Percentiles rank a stretch among this genome's conserved stretches.
Evolutionary conservation across 2,797 vertebrate genomes (phyloP).

Genomic region (Choloepus didactylus): DNA sequence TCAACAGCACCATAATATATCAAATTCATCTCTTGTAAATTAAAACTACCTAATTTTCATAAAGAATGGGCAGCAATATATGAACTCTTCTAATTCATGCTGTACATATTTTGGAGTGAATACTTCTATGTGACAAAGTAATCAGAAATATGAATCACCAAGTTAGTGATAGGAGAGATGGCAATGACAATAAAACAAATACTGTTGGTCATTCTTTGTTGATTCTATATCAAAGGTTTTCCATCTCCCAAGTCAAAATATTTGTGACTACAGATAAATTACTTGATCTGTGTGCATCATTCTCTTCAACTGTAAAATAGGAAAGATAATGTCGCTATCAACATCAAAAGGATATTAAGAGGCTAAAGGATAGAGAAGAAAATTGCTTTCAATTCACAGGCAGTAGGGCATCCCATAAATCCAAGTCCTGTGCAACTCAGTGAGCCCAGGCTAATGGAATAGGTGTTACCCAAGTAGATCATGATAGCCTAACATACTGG

Average conservation of each 20-base stretch:
- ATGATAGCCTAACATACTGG: background rate
- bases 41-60: background rate
- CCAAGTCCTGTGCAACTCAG: background rate
- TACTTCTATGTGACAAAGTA: background rate
- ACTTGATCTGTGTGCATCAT: background rate
- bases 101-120: background rate
- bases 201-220: background rate
- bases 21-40: background rate
- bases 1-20: background rate
- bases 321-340: background rate
- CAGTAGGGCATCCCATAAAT: background rate
- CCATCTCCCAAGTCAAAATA: background rate
- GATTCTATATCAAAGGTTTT: background rate
- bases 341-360: background rate
- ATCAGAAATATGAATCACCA: background rate
- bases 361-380: background rate
- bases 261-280: background rate
- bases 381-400: background rate
- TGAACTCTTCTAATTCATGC: background rate
- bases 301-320: background rate
- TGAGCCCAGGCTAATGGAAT: background rate
- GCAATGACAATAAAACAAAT: background rate
- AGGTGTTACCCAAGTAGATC: background rate
- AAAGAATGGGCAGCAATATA: background rate
- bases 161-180: background rate